These are phyloP conservation scores for Diceros bicornis DNA, from an alignment of 2,797 vertebrate genomes.

Conservation along the genomic window DNA sequence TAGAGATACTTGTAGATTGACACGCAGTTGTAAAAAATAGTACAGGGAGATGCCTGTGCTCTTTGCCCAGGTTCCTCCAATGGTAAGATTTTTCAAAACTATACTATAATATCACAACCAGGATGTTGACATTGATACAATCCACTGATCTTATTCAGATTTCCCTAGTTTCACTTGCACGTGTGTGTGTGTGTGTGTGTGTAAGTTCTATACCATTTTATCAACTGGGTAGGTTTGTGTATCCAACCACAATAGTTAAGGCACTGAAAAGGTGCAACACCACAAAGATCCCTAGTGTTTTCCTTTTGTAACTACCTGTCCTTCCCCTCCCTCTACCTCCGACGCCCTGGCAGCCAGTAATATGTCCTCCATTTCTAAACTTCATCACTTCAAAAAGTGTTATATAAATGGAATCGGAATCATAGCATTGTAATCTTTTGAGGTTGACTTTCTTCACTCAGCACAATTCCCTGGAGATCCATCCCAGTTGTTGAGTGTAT, in stretches of 20 bases:
- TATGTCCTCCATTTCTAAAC: conserved; percentile 15
- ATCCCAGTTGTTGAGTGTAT: background rate
- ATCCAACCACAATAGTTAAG: background rate
- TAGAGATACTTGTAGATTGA: background rate
- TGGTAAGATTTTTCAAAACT: background rate
- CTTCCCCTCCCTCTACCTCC: too few relatives aligned
- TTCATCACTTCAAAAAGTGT: background rate
- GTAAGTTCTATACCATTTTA: background rate
- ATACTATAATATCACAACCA: background rate
- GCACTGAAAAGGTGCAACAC: background rate
- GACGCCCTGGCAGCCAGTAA: background rate
- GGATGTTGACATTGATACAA: background rate
- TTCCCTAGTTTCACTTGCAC: background rate
- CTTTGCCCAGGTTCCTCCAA: background rate
- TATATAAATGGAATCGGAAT: background rate
- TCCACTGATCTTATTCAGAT: background rate
- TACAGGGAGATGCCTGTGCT: background rate
- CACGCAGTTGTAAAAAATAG: background rate
- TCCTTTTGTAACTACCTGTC: background rate
- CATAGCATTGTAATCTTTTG: background rate
- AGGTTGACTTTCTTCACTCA: background rate
- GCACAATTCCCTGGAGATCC: background rate
- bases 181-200: too few relatives aligned
- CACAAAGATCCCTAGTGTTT: background rate
- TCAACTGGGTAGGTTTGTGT: background rate